Conservation (phyloP, 2,888 invertebrate genomes). For the Peribatodes rhomboidaria region DNA sequence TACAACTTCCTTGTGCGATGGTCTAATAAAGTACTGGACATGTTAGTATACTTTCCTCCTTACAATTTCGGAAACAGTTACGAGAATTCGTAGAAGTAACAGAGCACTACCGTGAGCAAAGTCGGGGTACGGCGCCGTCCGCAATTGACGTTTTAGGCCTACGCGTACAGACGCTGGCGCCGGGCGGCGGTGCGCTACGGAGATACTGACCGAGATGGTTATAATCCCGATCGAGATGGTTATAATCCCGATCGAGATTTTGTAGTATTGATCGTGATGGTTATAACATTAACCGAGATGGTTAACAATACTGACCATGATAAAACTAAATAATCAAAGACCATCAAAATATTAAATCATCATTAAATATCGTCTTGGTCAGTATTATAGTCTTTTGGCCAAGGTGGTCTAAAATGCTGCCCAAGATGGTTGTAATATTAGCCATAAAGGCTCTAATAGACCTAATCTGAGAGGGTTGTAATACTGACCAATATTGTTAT, state of each 20-base stretch:
- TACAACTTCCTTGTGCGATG: background rate
- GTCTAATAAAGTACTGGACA: background rate
- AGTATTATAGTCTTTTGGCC: no score
- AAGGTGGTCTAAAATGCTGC: no score
- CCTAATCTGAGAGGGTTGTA: background rate
- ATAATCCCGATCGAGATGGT: background rate
- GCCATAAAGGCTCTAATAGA: background rate
- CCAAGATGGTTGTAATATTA: background rate
- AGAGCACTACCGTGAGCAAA: constrained; percentile 84
- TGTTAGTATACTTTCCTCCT: background rate
- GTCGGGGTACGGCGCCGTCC: constrained; percentile 80
- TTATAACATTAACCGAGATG: background rate
- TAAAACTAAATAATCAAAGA: no score
- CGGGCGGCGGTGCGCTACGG: constrained; percentile 33
- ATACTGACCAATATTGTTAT: background rate
- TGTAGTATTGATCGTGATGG: no score
- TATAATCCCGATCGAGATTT: background rate
- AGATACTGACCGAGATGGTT: background rate
- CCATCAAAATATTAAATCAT: no score
- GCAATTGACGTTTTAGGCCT: constrained; percentile 85
- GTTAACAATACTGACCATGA: background rate
- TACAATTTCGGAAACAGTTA: constrained; percentile 50
- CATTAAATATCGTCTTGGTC: no score
- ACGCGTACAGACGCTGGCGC: constrained; percentile 67
- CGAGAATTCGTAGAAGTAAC: constrained; percentile 67